phyloP scores from a whole-genome alignment of 2,797 vertebrate genomes.

The Premnoplex brunnescens region DNA sequence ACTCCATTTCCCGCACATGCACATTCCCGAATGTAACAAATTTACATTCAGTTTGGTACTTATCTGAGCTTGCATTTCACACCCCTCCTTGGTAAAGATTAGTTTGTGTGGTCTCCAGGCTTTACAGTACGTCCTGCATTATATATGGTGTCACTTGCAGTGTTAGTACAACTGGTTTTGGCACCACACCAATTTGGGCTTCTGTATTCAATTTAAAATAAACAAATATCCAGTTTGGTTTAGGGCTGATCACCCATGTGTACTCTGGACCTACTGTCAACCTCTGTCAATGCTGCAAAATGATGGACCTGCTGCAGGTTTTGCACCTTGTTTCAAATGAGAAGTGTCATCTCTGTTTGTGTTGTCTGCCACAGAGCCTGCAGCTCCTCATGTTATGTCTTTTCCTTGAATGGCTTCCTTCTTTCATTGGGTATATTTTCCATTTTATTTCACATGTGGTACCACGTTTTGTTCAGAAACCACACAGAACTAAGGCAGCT shows the following conservation, averaged over 20 bases:
- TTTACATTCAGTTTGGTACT: not conserved
- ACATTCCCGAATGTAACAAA: not conserved
- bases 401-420: not conserved
- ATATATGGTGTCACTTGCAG: not conserved
- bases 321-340: not conserved
- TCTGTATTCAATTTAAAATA: not conserved
- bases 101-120: not conserved
- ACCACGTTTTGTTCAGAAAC: not conserved
- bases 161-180: not conserved
- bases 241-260: not conserved
- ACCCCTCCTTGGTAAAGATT: not conserved
- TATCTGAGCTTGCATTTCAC: not conserved
- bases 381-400: not conserved
- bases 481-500: not conserved
- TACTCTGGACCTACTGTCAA: not conserved
- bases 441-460: not conserved
- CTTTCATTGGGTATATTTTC: not conserved
- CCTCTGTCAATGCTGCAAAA: not conserved
- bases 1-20: not conserved
- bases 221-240: not conserved
- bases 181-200: not conserved
- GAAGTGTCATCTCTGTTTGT: not conserved
- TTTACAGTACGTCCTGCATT: not conserved
- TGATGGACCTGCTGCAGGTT: not conserved
- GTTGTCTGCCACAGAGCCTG: not conserved